These are phyloP conservation scores for Lerema accius DNA, from an alignment of 1,140 invertebrate genomes.

Conservation along the genomic window DNA sequence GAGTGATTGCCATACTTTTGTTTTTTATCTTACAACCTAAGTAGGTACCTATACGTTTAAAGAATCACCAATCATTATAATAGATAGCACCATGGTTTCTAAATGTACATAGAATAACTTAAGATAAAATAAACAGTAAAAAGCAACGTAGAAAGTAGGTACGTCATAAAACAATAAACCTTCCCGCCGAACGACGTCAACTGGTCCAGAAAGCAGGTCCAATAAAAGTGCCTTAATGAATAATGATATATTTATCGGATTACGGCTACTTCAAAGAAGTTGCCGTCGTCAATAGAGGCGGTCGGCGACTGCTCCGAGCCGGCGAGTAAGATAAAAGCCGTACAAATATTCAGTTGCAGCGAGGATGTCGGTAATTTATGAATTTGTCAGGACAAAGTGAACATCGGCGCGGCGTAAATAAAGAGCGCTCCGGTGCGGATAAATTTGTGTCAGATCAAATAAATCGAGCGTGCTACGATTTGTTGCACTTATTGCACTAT, in stretches of 20 bases:
- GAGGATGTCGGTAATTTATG: slow-evolving; percentile 82
- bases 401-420: slow-evolving; percentile 78
- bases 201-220: slow-evolving; percentile 21
- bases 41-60: too few species aligned
- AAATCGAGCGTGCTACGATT: slow-evolving; percentile 66
- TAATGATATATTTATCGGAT: slow-evolving; percentile 41
- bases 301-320: slow-evolving; percentile 53
- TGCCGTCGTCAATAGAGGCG: slow-evolving; percentile 69
- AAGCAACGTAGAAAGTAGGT: too few species aligned
- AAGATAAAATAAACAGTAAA: too few species aligned
- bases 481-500: slow-evolving; percentile 70
- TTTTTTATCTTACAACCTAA: too few species aligned
- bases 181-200: slow-evolving; percentile 4
- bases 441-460: slow-evolving; percentile 82
- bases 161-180: slow-evolving; percentile 15
- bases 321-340: slow-evolving; percentile 73
- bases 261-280: slow-evolving; percentile 56
- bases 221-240: slow-evolving; percentile 29
- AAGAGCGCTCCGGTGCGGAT: slow-evolving; percentile 72
- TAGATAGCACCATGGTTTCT: too few species aligned
- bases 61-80: too few species aligned
- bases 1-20: too few species aligned
- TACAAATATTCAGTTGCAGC: slow-evolving; percentile 56
- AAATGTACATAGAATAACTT: too few species aligned
- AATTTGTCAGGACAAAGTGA: slow-evolving; percentile 81